Percentiles rank a stretch among this genome's conserved stretches.
These are phyloP conservation scores for Drosophila basisetae DNA, from an alignment of 2,888 invertebrate genomes.

Conservation along the genomic window DNA sequence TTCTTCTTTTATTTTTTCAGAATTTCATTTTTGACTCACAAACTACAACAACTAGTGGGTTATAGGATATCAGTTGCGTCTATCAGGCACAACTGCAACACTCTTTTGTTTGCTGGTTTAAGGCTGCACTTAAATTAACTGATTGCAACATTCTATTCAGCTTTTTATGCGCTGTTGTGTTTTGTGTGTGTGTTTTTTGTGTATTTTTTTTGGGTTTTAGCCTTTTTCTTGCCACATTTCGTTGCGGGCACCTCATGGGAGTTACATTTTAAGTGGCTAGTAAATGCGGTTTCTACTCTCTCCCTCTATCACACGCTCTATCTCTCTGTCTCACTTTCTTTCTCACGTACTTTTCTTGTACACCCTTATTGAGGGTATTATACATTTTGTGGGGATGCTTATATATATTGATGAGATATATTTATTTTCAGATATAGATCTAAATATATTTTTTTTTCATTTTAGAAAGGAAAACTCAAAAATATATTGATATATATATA, in stretches of 20 bases:
- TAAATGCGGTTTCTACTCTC: conserved; percentile 62
- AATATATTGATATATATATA: not conserved
- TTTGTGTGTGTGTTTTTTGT: conserved; percentile 6
- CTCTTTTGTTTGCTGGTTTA: conserved; percentile 40
- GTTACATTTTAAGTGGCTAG: conserved; percentile 72
- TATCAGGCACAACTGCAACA: not conserved
- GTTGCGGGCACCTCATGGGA: conserved; percentile 58
- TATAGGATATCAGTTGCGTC: conserved; percentile 23
- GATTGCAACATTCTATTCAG: conserved; percentile 80
- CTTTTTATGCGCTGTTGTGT: conserved; percentile 69
- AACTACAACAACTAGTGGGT: not conserved
- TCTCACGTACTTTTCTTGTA: not conserved
- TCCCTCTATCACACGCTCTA: conserved; percentile 2
- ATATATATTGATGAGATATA: not conserved
- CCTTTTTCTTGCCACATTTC: conserved; percentile 50
- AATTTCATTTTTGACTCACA: not conserved
- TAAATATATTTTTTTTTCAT: not conserved
- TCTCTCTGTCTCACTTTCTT: not conserved
- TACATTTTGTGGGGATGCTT: not conserved
- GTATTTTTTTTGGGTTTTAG: conserved; percentile 44
- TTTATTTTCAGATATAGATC: not conserved
- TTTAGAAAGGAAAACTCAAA: not conserved
- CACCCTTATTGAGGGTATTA: not conserved
- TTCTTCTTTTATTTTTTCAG: not conserved
- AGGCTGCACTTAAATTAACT: conserved; percentile 82